These are phyloP conservation scores for Drosophila funebris DNA, from an alignment of 1,140 invertebrate species.

Conservation along the genomic window DNA sequence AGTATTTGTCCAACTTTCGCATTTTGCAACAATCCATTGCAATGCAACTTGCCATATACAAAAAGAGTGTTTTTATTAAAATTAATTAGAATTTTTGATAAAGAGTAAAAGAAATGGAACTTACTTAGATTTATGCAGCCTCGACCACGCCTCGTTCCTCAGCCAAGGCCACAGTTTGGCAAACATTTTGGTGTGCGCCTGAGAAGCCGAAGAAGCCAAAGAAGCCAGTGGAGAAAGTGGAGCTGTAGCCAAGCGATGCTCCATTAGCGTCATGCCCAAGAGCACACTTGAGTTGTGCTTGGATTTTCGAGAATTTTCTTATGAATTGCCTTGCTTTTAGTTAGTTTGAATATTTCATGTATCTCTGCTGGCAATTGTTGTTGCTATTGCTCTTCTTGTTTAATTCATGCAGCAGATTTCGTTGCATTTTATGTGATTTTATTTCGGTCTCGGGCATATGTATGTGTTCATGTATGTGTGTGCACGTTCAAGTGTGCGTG, in stretches of 20 bases:
- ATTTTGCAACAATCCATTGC: conserved; percentile 28
- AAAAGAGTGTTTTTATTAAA: conserved; percentile 12
- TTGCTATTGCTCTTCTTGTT: conserved; percentile 41
- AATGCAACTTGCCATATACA: no score
- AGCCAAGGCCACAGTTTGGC: conserved; percentile 46
- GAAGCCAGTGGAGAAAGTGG: not conserved
- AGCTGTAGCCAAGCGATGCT: conserved; percentile 42
- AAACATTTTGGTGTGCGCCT: conserved; percentile 36
- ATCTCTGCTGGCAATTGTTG: conserved; percentile 41
- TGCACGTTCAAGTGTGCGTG: not conserved
- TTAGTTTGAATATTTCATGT: conserved; percentile 60
- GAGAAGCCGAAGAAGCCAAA: conserved; percentile 11
- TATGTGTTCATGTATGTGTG: not conserved
- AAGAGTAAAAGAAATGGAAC: conserved; percentile 26
- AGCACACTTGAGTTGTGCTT: conserved; percentile 32
- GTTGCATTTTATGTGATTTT: conserved; percentile 74
- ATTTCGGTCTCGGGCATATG: conserved; percentile 21
- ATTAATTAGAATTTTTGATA: conserved; percentile 42
- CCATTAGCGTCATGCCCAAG: conserved; percentile 62
- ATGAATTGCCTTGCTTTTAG: conserved; percentile 57
- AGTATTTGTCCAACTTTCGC: no score
- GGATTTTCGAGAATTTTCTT: conserved; percentile 57
- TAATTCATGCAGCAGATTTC: conserved; percentile 57
- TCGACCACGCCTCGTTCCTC: conserved; percentile 52
- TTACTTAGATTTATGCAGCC: conserved; percentile 77